phyloP scores from a whole-genome alignment of 2,888 invertebrate species.

The Cepaea hortensis region DNA sequence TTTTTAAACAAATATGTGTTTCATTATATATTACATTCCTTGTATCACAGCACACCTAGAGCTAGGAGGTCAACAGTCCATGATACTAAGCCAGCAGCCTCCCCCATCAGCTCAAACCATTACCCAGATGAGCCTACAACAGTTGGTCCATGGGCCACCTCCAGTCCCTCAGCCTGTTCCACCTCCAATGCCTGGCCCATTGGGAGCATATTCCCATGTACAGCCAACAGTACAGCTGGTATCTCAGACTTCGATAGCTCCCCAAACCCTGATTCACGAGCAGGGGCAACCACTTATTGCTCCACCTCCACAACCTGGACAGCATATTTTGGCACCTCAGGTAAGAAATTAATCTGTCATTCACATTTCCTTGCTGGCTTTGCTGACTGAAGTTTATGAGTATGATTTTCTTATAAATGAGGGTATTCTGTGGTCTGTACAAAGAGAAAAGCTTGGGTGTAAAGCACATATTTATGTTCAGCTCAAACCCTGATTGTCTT shows the following conservation, averaged over 20 bases:
- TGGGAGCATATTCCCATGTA: conserved; percentile 37
- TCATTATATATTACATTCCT: not conserved
- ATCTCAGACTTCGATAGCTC: conserved; percentile 49
- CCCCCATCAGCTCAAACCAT: conserved; percentile 42
- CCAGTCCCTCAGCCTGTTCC: conserved; percentile 42
- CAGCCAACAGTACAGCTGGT: conserved; percentile 51
- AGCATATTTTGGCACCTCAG: conserved; percentile 34
- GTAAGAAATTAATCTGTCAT: not conserved
- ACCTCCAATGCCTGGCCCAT: conserved; percentile 21
- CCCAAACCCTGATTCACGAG: conserved; percentile 42
- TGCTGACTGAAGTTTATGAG: too few species aligned
- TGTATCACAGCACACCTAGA: conserved; percentile 30
- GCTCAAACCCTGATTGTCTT: too few species aligned
- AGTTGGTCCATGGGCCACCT: conserved; percentile 48
- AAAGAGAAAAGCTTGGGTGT: too few species aligned
- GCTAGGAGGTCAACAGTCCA: conserved; percentile 49
- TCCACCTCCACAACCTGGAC: conserved; percentile 28
- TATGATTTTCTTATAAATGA: too few species aligned
- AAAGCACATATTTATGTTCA: too few species aligned
- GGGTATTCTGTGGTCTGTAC: too few species aligned
- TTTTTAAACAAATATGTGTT: not conserved
- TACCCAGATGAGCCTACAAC: conserved; percentile 36
- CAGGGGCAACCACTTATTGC: conserved; percentile 28
- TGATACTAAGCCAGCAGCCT: conserved; percentile 48
- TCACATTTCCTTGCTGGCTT: too few species aligned